phyloP scores from a whole-genome alignment of 2,888 invertebrate genomes.

The Conistra vaccinii region DNA sequence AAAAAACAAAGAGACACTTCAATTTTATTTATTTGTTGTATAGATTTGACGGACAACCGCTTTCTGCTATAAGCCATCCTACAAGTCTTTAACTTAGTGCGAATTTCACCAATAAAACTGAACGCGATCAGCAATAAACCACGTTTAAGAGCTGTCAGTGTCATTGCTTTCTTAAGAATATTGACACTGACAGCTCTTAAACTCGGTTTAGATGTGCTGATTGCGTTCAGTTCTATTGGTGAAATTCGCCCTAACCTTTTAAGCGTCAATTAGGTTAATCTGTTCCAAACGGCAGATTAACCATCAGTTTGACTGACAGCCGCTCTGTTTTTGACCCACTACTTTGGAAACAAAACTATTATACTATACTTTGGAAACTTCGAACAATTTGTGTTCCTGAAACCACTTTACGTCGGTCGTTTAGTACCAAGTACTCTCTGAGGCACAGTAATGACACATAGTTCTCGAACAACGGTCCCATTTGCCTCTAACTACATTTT shows the following conservation, averaged over 20 bases:
- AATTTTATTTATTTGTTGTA: too few species aligned
- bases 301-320: conserved; percentile 33
- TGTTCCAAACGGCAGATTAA: conserved; percentile 10
- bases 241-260: too few species aligned
- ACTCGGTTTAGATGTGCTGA: too few species aligned
- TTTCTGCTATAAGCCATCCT: background rate
- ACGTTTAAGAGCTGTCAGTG: too few species aligned
- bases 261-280: conserved; percentile 2
- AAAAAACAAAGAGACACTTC: too few species aligned
- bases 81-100: too few species aligned
- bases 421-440: conserved; percentile 47
- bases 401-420: conserved; percentile 52
- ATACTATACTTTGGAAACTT: conserved; percentile 54
- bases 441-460: conserved; percentile 41
- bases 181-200: too few species aligned
- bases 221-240: too few species aligned
- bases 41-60: background rate
- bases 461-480: conserved; percentile 34
- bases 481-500: conserved; percentile 40
- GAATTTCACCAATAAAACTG: too few species aligned
- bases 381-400: conserved; percentile 51
- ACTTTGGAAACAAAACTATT: conserved; percentile 50
- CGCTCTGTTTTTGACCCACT: conserved; percentile 9
- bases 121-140: too few species aligned
- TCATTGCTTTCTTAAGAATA: too few species aligned